Conservation (phyloP, 2,113 vertebrate species). For the Mormyrus lacerda region DNA sequence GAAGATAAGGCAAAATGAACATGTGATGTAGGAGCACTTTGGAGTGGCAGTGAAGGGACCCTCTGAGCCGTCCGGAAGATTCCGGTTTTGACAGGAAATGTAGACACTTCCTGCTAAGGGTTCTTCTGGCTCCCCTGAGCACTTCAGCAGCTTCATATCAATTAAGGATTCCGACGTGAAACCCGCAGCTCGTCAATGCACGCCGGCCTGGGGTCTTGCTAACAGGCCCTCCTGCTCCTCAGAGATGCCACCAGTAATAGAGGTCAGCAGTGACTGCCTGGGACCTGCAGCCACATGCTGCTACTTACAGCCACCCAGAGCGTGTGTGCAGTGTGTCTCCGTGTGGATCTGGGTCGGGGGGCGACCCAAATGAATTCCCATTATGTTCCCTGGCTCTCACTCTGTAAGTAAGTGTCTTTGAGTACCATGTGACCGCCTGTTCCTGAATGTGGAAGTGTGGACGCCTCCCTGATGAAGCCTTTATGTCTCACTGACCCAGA, state of each 20-base stretch:
- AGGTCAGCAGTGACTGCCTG: not conserved
- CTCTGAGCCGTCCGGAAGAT: not conserved
- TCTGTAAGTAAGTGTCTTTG: not conserved
- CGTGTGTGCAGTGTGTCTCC: not conserved
- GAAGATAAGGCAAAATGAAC: not conserved
- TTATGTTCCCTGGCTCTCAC: not conserved
- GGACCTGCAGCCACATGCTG: not conserved
- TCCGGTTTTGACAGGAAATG: not conserved
- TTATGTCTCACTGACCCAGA: not conserved
- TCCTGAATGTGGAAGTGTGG: not conserved
- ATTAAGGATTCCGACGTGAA: not conserved
- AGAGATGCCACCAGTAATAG: not conserved
- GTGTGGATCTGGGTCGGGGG: not conserved
- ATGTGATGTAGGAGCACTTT: not conserved
- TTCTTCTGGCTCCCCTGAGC: not conserved
- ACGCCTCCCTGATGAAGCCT: not conserved
- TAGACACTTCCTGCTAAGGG: not conserved
- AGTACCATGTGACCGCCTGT: not conserved
- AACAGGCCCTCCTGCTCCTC: not conserved
- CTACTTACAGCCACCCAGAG: not conserved
- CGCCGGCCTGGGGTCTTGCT: not conserved
- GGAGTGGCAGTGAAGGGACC: not conserved
- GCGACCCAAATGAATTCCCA: not conserved
- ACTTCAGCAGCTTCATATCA: not conserved
- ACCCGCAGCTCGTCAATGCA: not conserved